phyloP scores from a whole-genome alignment of 2,113 vertebrate genomes.

The Turdus rufiventris region DNA sequence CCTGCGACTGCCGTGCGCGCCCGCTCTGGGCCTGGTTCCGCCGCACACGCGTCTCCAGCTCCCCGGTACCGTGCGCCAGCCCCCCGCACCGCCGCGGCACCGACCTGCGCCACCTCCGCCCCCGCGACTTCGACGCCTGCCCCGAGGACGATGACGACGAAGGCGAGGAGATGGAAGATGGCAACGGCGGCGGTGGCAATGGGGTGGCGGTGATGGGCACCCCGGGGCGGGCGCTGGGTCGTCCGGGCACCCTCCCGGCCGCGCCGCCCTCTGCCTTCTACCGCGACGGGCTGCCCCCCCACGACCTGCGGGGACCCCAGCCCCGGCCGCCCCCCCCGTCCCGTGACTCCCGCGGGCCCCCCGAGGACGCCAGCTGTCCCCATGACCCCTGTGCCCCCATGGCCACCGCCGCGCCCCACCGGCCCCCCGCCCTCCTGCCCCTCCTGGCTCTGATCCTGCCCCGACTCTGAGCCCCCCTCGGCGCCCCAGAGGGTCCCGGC shows the following conservation, averaged over 20 bases:
- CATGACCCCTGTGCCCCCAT: neutral
- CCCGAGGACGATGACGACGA: conserved; percentile 78
- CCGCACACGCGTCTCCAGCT: conserved; percentile 87
- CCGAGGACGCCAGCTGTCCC: neutral
- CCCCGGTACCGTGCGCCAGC: conserved; percentile 82
- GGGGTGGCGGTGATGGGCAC: conserved; percentile 54
- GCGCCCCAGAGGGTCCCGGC: neutral
- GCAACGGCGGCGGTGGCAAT: conserved; percentile 77
- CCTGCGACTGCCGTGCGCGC: conserved; percentile 90
- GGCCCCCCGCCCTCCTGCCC: neutral
- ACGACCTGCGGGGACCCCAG: conserved; percentile 47
- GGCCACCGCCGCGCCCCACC: neutral
- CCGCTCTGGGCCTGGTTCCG: conserved; percentile 93
- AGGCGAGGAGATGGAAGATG: conserved; percentile 58
- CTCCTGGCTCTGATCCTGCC: neutral
- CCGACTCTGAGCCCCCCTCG: neutral
- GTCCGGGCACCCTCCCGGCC: conserved; percentile 22
- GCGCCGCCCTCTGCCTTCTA: conserved; percentile 36
- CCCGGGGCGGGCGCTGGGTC: conserved; percentile 50
- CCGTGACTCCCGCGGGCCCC: neutral
- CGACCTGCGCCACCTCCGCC: conserved; percentile 86
- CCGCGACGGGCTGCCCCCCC: conserved; percentile 47
- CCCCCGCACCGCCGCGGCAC: conserved; percentile 82
- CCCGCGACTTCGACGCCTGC: conserved; percentile 79
- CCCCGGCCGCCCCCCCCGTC: conserved; percentile 30